A percentile compares a stretch with the other conserved stretches of the same genome.
Conservation (phyloP, 2,113 vertebrate species). For the Gymnarchus niloticus region DNA sequence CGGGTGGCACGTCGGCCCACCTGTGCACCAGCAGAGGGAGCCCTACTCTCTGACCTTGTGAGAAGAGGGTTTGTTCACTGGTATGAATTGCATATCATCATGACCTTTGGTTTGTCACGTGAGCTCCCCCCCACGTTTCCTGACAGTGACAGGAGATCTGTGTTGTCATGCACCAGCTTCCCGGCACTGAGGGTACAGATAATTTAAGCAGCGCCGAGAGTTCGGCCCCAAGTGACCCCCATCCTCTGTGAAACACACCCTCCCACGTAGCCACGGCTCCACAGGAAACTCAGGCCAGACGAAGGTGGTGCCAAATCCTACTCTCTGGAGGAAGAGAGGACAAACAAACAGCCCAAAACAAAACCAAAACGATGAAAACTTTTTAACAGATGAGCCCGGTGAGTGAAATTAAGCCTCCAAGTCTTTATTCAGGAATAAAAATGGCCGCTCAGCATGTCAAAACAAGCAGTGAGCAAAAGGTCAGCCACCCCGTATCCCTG, state of each 20-base stretch:
- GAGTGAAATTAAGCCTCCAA: conserved; percentile 58
- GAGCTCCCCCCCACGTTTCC: neutral
- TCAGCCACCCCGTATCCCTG: conserved; percentile 49
- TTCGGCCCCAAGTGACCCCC: neutral
- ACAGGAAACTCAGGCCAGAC: neutral
- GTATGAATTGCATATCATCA: neutral
- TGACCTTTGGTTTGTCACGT: neutral
- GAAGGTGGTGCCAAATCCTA: neutral
- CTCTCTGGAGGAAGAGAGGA: neutral
- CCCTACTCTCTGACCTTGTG: neutral
- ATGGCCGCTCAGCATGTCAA: conserved; percentile 71
- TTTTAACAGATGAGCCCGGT: conserved; percentile 52
- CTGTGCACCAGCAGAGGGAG: conserved; percentile 25
- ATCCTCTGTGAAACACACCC: neutral
- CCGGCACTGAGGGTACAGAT: neutral
- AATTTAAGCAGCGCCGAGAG: neutral
- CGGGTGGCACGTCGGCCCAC: too few relatives aligned
- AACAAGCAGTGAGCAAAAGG: conserved; percentile 51
- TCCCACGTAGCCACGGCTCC: neutral
- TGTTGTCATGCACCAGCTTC: neutral
- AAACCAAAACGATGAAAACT: neutral
- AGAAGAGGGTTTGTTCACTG: too few relatives aligned
- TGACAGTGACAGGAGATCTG: neutral
- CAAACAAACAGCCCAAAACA: conserved; percentile 9
- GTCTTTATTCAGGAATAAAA: conserved; percentile 70